Evolutionary conservation across 2,797 vertebrate species (phyloP), one percentile per base, ranked within the genome.

Genomic region (Eulemur coronatus): DNA sequence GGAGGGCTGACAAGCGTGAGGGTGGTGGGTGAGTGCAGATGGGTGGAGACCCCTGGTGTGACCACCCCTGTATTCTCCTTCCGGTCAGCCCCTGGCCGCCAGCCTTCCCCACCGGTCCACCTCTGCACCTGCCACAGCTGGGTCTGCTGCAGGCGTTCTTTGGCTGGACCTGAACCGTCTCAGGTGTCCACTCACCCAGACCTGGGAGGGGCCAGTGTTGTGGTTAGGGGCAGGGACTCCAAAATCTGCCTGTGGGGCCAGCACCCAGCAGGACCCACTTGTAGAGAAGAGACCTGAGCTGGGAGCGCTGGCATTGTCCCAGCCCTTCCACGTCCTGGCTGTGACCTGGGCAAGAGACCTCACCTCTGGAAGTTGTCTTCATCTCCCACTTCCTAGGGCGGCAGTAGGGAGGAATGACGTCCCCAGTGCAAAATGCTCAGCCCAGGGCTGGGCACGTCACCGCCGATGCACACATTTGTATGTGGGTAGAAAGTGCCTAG

Each of bases 381-480:
- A 0, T 2, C 2, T 38, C 7, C 7, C 33, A 22, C 48, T 24
- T 28, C n/a, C 18, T 5, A 12, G 55, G 78, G 24, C 12, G 15
- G 0, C 7, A 2, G 7, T 30, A 65, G 50, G 79, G 20, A 26
- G 73, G 14, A 22, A 24, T 14, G 14, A 26, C 0, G 0, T 15
- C 11, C 4, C 7, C 20, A 4, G 3, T 7, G 41, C 14, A 5
- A 41, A 55, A 72, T 1, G 9, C n/a, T n/a, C 30, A 18, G 55
- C 33, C 28, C 8, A 8, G 52, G 43, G 69, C 43, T 30, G n/a
- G 28, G 4, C 9, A 2, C 0, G 0, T 43, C 55, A 2, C 35
- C 7, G 4, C 6, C 0, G 0, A 35, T 1, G 2, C 4, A 48
- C 69, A 8, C 30, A 0, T 33, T 55, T 59, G 38, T 10, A 5